Base-by-base conservation (phyloP, 2,797 vertebrate genomes). In the Acipenser transmontanus region DNA sequence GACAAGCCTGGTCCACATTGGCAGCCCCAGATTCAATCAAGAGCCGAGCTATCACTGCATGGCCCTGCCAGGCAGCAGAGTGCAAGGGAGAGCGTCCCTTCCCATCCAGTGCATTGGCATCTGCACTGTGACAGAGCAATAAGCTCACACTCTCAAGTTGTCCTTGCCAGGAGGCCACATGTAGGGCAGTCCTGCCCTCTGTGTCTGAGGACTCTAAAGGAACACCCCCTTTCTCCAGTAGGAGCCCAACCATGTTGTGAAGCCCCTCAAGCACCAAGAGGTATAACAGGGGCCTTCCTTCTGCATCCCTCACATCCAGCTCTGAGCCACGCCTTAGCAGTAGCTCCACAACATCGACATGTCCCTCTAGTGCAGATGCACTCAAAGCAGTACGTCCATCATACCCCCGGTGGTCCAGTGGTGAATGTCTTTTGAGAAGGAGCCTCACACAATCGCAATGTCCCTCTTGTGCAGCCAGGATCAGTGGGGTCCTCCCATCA, bases 391-490 rank as follows among this genome's bases (percentile, higher is more conserved):
- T 89, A 66, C 89, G 88, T 7, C 92, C 91, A 59, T 92, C 84
- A 1, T 88, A 87, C 0, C 82, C 88, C 50, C 82, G 77, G 63
- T 88, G 87, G 69, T 93, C 89, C 9, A 93, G 81, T 6, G 87
- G 85, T 11, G 87, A 87, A 12, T 79, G 83, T 7, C 84, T 81
- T 59, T 91, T 90, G 50, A 93, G 81, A 68, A 94, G 76, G 5
- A 92, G 76, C 66, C 78, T 83, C 17, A 84, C 87, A 0, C 85
- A 82, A 65, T 78, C 76, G 50, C 73, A 78, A 68, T 92, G 91
- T 17, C 91, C 90, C 73, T 93, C 92, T 76, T 91, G 89, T 50
- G 91, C 84, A 1, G 91, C 89, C 66, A 94, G 72, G 68, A 91
- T 87, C 8, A 92, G 83, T 5, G 92, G 85, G 0, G 82, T 85